Evolutionary conservation across 2,113 vertebrate species (phyloP).

Genomic region (Leucosticte australis): DNA sequence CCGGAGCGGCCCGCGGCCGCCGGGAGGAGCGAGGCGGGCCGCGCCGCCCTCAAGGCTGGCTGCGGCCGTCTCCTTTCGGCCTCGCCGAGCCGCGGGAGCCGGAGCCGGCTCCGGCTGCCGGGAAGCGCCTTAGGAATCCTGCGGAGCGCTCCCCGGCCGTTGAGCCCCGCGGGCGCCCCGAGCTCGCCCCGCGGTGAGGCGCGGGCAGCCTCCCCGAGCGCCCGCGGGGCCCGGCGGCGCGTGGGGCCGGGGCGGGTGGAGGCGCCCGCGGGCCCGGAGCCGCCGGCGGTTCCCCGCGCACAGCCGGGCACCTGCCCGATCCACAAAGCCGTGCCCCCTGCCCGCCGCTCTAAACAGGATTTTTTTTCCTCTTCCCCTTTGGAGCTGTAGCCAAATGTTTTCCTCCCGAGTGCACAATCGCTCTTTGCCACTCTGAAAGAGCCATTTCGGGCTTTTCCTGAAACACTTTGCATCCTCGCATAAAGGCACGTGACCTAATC

Average conservation of each 20-base stretch:
- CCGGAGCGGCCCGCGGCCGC: no score
- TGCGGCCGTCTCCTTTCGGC: no score
- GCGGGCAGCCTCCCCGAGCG: not conserved
- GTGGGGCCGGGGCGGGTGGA: not conserved
- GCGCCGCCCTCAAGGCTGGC: no score
- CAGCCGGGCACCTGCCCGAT: not conserved
- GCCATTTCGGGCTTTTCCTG: not conserved
- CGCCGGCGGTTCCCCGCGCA: not conserved
- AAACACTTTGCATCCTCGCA: not conserved
- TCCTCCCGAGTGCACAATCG: accelerated
- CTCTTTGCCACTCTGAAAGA: not conserved
- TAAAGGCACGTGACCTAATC: not conserved
- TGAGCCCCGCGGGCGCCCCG: no score
- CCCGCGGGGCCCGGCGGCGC: not conserved
- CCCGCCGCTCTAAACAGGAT: accelerated
- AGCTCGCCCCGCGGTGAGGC: no score
- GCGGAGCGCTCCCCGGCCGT: no score
- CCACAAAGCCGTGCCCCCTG: not conserved
- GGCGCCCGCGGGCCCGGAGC: not conserved
- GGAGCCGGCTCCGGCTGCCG: no score
- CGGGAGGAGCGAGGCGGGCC: no score
- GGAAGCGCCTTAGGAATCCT: no score
- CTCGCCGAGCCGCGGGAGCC: no score
- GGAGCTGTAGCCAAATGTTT: accelerated
- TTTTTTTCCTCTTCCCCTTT: not conserved